Evolutionary conservation across 1,140 invertebrate species (phyloP).

Genomic region (Paracyclopina nana): DNA sequence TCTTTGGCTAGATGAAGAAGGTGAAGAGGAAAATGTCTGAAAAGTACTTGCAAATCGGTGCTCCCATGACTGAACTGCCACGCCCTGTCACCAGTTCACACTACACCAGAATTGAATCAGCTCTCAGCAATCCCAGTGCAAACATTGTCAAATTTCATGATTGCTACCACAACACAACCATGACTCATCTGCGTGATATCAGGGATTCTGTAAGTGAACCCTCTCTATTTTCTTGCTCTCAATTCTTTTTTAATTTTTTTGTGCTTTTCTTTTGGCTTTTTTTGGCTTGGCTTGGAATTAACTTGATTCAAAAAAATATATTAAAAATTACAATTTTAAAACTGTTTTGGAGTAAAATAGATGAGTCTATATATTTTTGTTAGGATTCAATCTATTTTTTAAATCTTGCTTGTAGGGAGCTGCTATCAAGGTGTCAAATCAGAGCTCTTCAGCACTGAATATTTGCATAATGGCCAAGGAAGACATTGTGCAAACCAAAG

Average conservation of each 20-base stretch:
- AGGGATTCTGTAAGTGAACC: not conserved
- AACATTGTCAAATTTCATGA: not conserved
- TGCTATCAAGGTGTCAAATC: not conserved
- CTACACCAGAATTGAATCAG: not conserved
- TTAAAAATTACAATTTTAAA: not conserved
- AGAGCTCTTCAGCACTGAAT: not conserved
- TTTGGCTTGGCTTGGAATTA: not conserved
- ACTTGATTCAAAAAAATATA: not conserved
- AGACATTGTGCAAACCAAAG: slow-evolving; percentile 10
- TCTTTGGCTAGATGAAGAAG: no score
- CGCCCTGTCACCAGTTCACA: slow-evolving; percentile 5
- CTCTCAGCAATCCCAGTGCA: not conserved
- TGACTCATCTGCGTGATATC: slow-evolving; percentile 9
- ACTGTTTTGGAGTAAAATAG: not conserved
- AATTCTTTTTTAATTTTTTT: not conserved
- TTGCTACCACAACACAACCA: slow-evolving; percentile 4
- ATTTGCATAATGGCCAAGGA: slow-evolving; percentile 13
- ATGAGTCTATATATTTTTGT: not conserved
- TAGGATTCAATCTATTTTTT: not conserved
- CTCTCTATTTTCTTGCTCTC: not conserved
- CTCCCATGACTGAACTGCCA: slow-evolving; percentile 14
- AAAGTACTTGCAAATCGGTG: slow-evolving; percentile 12
- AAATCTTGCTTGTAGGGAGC: not conserved
- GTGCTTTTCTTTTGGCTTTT: not conserved
- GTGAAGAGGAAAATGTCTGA: slow-evolving; percentile 10